Percentiles rank a stretch among this genome's conserved stretches.
Evolutionary conservation across 1,140 invertebrate species (phyloP).

Genomic region (Aphelinus certus): DNA sequence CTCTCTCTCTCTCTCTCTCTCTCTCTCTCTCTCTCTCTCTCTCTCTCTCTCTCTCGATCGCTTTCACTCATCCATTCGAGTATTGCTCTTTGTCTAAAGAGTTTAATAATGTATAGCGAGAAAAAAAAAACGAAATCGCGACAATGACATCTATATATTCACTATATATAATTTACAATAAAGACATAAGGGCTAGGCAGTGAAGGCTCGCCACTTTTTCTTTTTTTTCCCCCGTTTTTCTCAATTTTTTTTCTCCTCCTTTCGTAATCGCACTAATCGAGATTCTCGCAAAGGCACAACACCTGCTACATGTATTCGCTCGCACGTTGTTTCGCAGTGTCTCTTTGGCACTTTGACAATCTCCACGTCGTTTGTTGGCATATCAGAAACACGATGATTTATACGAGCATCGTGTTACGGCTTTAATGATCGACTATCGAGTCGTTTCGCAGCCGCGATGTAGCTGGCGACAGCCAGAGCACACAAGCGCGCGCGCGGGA

Average conservation of each 20-base stretch:
- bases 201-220: conserved; percentile 23
- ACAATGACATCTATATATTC: background rate
- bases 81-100: too few relatives aligned
- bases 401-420: too few relatives aligned
- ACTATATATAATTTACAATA: conserved; percentile 9
- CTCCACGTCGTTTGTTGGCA: background rate
- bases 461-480: too few relatives aligned
- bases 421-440: background rate
- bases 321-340: background rate
- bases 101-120: background rate
- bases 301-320: background rate
- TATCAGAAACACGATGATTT: too few relatives aligned
- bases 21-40: background rate
- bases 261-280: background rate
- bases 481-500: too few relatives aligned
- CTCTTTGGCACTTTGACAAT: conserved; percentile 32
- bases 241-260: background rate
- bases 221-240: too few relatives aligned
- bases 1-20: background rate
- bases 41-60: background rate
- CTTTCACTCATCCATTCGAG: too few relatives aligned
- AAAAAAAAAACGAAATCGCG: conserved; percentile 13
- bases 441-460: background rate
- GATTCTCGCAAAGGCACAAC: conserved; percentile 12
- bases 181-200: conserved; percentile 25